Percentiles rank a stretch among this genome's conserved stretches.
phyloP scores from a whole-genome alignment of 2,113 vertebrate species.

The Pluvianellus socialis region DNA sequence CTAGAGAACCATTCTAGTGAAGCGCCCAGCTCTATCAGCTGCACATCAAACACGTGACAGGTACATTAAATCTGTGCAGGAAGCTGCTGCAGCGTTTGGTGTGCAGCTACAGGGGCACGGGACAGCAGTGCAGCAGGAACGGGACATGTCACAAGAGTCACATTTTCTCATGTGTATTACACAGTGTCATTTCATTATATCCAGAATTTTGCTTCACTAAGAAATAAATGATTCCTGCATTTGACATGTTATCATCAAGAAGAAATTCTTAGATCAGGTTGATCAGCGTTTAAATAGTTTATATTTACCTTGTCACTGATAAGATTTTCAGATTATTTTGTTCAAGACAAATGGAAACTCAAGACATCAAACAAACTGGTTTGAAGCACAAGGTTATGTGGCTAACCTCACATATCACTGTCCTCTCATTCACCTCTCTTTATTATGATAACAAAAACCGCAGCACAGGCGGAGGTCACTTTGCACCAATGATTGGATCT shows the following conservation, averaged over 20 bases:
- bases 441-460: background rate
- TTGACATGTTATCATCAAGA: background rate
- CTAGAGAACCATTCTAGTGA: background rate
- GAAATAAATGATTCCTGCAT: background rate
- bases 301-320: background rate
- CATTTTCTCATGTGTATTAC: background rate
- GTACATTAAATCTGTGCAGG: background rate
- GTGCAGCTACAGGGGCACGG: background rate
- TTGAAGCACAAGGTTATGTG: constrained; percentile 5
- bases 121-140: background rate
- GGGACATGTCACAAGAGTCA: fast-evolving
- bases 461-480: background rate
- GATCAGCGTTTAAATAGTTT: background rate
- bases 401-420: constrained; percentile 21
- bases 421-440: constrained; percentile 10
- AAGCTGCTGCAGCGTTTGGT: background rate
- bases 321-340: background rate
- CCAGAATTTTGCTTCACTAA: background rate
- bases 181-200: background rate
- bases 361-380: background rate
- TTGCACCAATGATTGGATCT: background rate
- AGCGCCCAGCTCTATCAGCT: fast-evolving
- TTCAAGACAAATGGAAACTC: background rate
- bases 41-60: background rate
- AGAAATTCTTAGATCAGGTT: background rate